These are phyloP conservation scores for Bagarius yarrelli DNA, from an alignment of 2,113 vertebrate genomes.

Conservation along the genomic window DNA sequence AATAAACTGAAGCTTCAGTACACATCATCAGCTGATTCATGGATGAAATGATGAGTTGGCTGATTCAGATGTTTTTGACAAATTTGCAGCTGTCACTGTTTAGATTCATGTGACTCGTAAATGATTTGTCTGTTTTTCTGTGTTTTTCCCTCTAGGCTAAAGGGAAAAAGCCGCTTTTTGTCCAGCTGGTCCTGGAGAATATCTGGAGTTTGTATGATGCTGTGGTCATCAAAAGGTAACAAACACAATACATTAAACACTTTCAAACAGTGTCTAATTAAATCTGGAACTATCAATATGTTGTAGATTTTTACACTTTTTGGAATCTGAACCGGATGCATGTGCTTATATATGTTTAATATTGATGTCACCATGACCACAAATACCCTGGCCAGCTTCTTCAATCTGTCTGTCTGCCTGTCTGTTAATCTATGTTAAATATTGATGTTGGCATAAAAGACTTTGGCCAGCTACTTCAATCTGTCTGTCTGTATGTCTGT, in stretches of 20 bases:
- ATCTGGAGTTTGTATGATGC: constrained; percentile 98
- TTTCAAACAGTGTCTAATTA: not conserved
- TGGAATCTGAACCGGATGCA: not conserved
- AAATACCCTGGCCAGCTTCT: not conserved
- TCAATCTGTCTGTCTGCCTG: not conserved
- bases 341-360: not conserved
- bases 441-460: not conserved
- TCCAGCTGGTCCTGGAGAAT: constrained; percentile 94
- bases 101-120: not conserved
- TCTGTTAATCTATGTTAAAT: not conserved
- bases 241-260: constrained; percentile 10
- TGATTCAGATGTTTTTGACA: not conserved
- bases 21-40: not conserved
- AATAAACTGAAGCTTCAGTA: not conserved
- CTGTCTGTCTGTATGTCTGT: not conserved
- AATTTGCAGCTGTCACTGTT: not conserved
- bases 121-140: not conserved
- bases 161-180: constrained; percentile 95
- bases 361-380: not conserved
- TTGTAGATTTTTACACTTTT: not conserved
- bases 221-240: constrained; percentile 85
- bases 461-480: not conserved
- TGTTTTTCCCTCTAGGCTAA: constrained; percentile 74
- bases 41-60: not conserved
- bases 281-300: not conserved